These are phyloP conservation scores for Chesias legatella DNA, from an alignment of 2,888 invertebrate species.

Conservation along the genomic window DNA sequence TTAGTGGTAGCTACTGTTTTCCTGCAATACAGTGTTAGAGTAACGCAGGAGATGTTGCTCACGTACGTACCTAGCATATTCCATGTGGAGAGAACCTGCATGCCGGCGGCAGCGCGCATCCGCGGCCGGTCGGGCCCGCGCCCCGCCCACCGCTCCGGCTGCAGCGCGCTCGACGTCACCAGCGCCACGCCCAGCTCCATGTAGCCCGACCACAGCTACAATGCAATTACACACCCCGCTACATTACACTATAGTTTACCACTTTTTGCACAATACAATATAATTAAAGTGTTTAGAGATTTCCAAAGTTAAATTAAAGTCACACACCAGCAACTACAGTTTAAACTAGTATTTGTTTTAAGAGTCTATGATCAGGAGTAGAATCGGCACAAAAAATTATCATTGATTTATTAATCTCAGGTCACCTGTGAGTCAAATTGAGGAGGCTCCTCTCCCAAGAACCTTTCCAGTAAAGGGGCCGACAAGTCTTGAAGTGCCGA, in stretches of 20 bases:
- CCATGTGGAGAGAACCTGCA: conserved; percentile 96
- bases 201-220: conserved; percentile 78
- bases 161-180: conserved; percentile 63
- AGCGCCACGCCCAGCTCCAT: conserved; percentile 71
- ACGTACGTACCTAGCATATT: conserved; percentile 87
- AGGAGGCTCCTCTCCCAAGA: conserved; percentile 85
- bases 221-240: too few species aligned
- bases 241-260: too few species aligned
- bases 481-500: conserved; percentile 93
- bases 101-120: conserved; percentile 95
- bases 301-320: too few species aligned
- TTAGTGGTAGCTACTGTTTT: too few species aligned
- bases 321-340: too few species aligned
- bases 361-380: too few species aligned
- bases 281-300: conserved; percentile 1
- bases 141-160: conserved; percentile 68
- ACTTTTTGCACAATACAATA: too few species aligned
- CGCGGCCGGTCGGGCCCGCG: conserved; percentile 78
- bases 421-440: conserved; percentile 89
- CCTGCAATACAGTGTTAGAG: too few species aligned
- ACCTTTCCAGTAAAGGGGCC: conserved; percentile 91
- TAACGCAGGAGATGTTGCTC: too few species aligned
- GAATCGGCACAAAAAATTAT: too few species aligned
- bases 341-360: too few species aligned
- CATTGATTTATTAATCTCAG: too few species aligned